Evolutionary conservation across 2,888 invertebrate genomes (phyloP).

Genomic region (Lithophane socia): DNA sequence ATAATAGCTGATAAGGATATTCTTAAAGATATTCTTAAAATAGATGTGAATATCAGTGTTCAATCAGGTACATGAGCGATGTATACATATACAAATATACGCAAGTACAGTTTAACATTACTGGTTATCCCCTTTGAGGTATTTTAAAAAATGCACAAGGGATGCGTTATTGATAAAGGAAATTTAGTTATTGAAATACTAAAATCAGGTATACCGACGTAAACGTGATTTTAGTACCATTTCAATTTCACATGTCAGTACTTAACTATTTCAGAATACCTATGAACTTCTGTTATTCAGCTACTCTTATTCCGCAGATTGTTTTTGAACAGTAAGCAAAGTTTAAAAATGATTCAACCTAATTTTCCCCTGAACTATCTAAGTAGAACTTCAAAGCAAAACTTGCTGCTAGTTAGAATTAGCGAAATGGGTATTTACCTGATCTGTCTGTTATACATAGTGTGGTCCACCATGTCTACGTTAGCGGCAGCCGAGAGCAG

Average conservation of each 20-base stretch:
- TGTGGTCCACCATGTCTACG: conserved; percentile 85
- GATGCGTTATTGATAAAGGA: background rate
- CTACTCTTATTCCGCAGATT: background rate
- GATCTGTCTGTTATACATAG: conserved; percentile 92
- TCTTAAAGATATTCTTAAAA: conserved; percentile 61
- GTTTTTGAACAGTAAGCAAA: background rate
- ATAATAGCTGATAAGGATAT: conserved; percentile 60
- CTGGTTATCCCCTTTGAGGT: background rate
- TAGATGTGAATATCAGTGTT: conserved; percentile 50
- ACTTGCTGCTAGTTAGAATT: background rate
- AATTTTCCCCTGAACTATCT: background rate
- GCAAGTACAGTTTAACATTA: background rate
- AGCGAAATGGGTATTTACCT: conserved; percentile 85
- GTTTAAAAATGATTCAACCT: background rate
- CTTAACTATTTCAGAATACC: background rate
- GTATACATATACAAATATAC: background rate
- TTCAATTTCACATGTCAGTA: background rate
- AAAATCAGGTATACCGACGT: too few species aligned
- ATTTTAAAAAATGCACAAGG: conserved; percentile 6
- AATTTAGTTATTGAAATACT: too few species aligned
- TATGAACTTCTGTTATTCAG: background rate
- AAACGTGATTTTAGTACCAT: background rate
- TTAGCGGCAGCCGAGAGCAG: conserved; percentile 86
- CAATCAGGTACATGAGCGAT: conserved; percentile 15
- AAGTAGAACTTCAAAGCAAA: background rate